Evolutionary conservation across 35 echinoderm and acorn worm genomes (phyloP), one percentile per base, ranked within the genome.

Genomic region (Diadema setosum): DNA sequence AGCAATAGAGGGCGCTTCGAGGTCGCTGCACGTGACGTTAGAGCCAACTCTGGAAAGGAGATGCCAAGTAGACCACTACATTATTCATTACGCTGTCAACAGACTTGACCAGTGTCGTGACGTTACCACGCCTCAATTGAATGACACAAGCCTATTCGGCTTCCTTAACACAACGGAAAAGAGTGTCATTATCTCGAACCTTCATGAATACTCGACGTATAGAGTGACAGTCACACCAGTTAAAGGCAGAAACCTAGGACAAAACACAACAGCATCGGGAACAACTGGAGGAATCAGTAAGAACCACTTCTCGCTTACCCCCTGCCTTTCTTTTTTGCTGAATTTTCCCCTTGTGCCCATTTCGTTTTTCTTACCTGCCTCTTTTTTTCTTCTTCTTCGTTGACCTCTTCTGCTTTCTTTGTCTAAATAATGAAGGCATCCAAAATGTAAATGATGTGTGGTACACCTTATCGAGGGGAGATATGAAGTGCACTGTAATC

Each of bases 131-230:
- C 24, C 39, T 20, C 20, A 34, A 4, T 33, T 33, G 11, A 78
- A n/a, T 78, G 73, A 78, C 36, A 18, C 20, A n/a, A 44, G 35
- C 73, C 73, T 41, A 78, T 78, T 41, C 39, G 73, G 73, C 40
- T 35, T 36, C 33, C 37, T 78, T 41, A 78, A 41, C 37, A 78
- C 73, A n/a, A 78, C 39, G 17, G 33, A 39, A 44, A 78, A 14
- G 5, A 78, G 36, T 7, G 3, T 44, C 9, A 44, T 16, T 1
- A 43, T 78, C 36, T 41, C 9, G 3, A 41, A 41, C 6, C 73
- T 78, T 32, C 4, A 78, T 78, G 73, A 78, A 78, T 78, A 78
- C 44, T 78, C 73, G 44, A 15, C 73, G 37, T 78, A 78, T 36
- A 20, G 29, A 7, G 36, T 78, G 44, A 21, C 39, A 6, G 73